phyloP scores from a whole-genome alignment of 2,888 invertebrate species.

The Muschampia plurimacula region DNA sequence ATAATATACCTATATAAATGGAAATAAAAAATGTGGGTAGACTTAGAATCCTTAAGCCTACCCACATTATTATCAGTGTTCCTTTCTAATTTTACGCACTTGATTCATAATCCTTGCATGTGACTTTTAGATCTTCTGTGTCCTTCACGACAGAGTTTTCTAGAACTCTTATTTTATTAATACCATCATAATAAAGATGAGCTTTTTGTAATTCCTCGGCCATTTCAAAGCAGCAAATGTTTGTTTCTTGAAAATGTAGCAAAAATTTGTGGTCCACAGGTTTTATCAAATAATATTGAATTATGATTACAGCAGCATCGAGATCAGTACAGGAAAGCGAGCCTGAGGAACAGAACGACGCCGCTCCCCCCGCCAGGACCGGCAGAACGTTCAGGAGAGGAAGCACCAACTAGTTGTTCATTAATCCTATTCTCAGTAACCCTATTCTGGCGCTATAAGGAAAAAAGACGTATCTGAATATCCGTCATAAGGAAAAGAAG shows the following conservation, averaged over 20 bases:
- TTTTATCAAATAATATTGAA: too few relatives aligned
- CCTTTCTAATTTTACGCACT: conserved; percentile 85
- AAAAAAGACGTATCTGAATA: neutral
- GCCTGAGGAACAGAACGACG: conserved; percentile 66
- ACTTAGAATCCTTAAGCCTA: too few relatives aligned
- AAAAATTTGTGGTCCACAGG: neutral
- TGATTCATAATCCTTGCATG: conserved; percentile 93
- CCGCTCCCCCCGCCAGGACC: conserved; percentile 60
- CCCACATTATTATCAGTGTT: too few relatives aligned
- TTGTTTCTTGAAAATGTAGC: neutral
- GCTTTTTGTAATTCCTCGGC: conserved; percentile 90
- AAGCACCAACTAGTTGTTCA: conserved; percentile 56
- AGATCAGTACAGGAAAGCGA: conserved; percentile 68
- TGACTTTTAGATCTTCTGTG: conserved; percentile 93
- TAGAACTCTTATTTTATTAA: conserved; percentile 86
- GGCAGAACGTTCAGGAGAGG: conserved; percentile 67
- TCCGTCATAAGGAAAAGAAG: neutral
- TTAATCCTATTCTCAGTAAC: conserved; percentile 9
- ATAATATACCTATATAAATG: too few relatives aligned
- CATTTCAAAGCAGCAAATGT: conserved; percentile 74
- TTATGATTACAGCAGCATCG: conserved; percentile 58
- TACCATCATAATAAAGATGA: conserved; percentile 95
- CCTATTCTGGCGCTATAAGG: conserved; percentile 13
- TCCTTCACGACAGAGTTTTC: conserved; percentile 92
- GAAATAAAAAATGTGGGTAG: too few relatives aligned